These are phyloP conservation scores for Tenthredo livida DNA, from an alignment of 2,888 invertebrate species.

Conservation along the genomic window DNA sequence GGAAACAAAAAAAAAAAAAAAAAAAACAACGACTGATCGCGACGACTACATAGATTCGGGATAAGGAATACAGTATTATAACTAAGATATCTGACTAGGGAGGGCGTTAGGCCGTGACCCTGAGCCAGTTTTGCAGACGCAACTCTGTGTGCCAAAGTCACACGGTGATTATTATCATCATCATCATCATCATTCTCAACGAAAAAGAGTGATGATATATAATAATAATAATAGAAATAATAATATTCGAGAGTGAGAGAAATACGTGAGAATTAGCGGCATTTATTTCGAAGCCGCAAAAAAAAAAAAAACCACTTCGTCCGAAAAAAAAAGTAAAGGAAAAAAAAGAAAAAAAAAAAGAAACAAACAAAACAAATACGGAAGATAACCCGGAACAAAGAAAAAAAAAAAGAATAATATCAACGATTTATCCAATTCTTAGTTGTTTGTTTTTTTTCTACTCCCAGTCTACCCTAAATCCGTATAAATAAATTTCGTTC, in stretches of 20 bases:
- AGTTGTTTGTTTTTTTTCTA: conserved; percentile 6
- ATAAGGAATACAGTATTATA: background rate
- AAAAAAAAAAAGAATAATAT: background rate
- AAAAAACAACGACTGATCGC: background rate
- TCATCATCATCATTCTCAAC: background rate
- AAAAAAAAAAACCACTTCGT: background rate
- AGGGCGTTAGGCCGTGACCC: conserved; percentile 62
- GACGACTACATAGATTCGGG: conserved; percentile 8
- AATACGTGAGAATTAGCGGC: background rate
- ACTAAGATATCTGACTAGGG: conserved; percentile 53
- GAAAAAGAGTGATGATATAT: background rate
- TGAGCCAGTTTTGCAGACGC: conserved; percentile 57
- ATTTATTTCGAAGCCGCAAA: background rate
- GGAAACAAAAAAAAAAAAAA: background rate
- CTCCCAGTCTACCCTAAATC: background rate
- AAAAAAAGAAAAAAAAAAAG: background rate
- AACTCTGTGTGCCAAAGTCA: conserved; percentile 44
- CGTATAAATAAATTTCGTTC: background rate
- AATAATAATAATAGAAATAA: background rate
- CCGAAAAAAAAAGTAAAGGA: too few species aligned
- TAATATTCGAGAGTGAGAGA: conserved; percentile 3
- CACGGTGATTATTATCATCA: conserved; percentile 24
- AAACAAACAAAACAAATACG: background rate
- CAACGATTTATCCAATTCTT: conserved; percentile 21
- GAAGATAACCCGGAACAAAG: background rate